Evolutionary conservation across 2,888 invertebrate species (phyloP).

Genomic region (Idaea straminata): DNA sequence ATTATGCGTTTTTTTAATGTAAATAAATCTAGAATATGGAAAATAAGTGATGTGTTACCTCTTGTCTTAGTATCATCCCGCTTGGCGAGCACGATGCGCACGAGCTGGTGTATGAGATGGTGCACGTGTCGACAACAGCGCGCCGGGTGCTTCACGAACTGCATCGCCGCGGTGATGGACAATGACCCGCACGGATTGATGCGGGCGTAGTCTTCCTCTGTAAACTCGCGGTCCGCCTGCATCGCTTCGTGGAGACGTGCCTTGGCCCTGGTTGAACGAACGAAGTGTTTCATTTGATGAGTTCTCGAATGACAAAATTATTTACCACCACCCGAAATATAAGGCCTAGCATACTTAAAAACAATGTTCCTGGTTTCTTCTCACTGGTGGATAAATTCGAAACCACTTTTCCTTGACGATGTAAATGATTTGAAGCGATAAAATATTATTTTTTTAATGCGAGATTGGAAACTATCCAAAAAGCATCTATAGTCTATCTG

Average conservation of each 20-base stretch:
- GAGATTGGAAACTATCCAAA: no score
- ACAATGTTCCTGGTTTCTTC: no score
- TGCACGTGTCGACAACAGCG: constrained; percentile 96
- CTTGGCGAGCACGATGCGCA: constrained; percentile 91
- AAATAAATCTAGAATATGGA: neutral
- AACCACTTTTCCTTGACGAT: no score
- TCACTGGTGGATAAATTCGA: no score
- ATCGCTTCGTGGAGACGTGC: constrained; percentile 95
- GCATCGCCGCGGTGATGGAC: constrained; percentile 94
- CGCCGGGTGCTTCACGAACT: constrained; percentile 97
- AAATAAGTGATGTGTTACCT: constrained; percentile 46
- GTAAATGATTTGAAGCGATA: no score
- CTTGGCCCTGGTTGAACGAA: constrained; percentile 86
- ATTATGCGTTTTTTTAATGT: no score
- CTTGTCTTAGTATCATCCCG: constrained; percentile 94
- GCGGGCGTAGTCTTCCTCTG: constrained; percentile 89
- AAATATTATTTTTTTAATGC: no score
- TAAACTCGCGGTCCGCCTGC: constrained; percentile 94
- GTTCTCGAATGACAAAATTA: no score
- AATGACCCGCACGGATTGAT: constrained; percentile 96
- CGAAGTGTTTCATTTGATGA: no score
- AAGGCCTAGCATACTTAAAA: no score
- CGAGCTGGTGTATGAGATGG: constrained; percentile 90
- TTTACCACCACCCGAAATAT: no score
- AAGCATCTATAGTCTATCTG: no score